phyloP scores from a whole-genome alignment of 2,113 vertebrate genomes.

The Phrynosoma platyrhinos region DNA sequence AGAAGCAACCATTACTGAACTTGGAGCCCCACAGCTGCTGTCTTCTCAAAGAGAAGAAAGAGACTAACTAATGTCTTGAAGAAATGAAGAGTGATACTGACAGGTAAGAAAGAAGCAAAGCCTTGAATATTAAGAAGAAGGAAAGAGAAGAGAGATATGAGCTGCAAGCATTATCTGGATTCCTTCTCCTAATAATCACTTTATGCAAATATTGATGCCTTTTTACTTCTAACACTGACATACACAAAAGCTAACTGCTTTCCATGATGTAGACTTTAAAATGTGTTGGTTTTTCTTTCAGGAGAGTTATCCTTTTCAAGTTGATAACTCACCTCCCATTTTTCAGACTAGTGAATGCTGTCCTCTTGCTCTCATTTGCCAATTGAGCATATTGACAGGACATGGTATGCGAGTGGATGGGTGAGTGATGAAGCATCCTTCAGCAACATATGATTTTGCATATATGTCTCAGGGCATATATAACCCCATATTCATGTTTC shows the following conservation, averaged over 20 bases:
- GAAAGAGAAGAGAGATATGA: too few species aligned
- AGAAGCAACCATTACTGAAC: too few species aligned
- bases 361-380: neutral
- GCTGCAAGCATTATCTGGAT: too few species aligned
- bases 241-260: neutral
- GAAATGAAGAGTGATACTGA: too few species aligned
- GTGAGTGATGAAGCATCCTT: neutral
- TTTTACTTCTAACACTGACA: neutral
- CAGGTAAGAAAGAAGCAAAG: too few species aligned
- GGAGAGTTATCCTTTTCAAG: neutral
- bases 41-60: too few species aligned
- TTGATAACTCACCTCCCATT: neutral
- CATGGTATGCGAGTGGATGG: constrained; percentile 24
- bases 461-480: neutral
- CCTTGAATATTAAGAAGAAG: too few species aligned
- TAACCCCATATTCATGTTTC: neutral
- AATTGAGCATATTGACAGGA: constrained; percentile 30
- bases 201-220: too few species aligned
- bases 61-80: too few species aligned
- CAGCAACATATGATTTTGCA: neutral
- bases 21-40: too few species aligned
- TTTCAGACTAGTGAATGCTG: neutral
- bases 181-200: too few species aligned
- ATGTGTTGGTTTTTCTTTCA: neutral
- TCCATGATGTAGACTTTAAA: neutral